A percentile compares a stretch with the other conserved stretches of the same genome.
These are phyloP conservation scores for Carapus acus DNA, from an alignment of 2,797 vertebrate genomes.

Conservation along the genomic window DNA sequence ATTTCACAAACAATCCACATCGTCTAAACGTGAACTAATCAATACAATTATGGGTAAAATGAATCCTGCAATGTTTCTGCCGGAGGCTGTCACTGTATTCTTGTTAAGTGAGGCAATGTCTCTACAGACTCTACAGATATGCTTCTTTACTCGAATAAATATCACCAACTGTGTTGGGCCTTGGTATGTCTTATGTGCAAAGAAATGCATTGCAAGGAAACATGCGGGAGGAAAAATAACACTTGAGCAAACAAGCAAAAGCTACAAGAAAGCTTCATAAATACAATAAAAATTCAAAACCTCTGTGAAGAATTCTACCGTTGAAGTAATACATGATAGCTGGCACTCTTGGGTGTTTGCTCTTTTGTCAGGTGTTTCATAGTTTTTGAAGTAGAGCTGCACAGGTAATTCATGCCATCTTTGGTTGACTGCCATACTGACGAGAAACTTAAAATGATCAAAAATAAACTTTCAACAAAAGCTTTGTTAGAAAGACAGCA, in stretches of 20 bases:
- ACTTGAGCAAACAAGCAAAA: constrained; percentile 87
- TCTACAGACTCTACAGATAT: constrained; percentile 80
- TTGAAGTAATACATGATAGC: constrained; percentile 93
- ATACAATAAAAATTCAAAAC: constrained; percentile 94
- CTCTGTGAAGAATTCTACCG: constrained; percentile 88
- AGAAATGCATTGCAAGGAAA: constrained; percentile 99
- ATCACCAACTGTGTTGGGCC: constrained; percentile 86
- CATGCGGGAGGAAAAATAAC: constrained; percentile 93
- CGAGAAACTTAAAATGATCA: constrained; percentile 75
- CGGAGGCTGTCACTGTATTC: constrained; percentile 84
- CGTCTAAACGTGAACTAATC: constrained; percentile 96
- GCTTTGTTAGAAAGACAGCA: constrained; percentile 76
- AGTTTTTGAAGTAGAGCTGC: constrained; percentile 75
- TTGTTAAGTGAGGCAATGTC: constrained; percentile 87
- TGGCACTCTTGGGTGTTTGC: constrained; percentile 87
- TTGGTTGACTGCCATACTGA: constrained; percentile 99
- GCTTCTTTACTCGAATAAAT: constrained; percentile 95
- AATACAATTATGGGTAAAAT: constrained; percentile 90
- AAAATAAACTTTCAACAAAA: constrained; percentile 76
- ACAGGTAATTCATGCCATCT: constrained; percentile 97
- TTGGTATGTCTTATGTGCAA: constrained; percentile 97
- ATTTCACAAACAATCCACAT: constrained; percentile 83
- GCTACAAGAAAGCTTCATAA: constrained; percentile 96
- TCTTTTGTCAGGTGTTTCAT: constrained; percentile 66
- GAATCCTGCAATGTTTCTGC: constrained; percentile 85